A percentile compares a stretch with the other conserved stretches of the same genome.
phyloP scores from a whole-genome alignment of 2,797 vertebrate genomes.

The Pteropus rufus region DNA sequence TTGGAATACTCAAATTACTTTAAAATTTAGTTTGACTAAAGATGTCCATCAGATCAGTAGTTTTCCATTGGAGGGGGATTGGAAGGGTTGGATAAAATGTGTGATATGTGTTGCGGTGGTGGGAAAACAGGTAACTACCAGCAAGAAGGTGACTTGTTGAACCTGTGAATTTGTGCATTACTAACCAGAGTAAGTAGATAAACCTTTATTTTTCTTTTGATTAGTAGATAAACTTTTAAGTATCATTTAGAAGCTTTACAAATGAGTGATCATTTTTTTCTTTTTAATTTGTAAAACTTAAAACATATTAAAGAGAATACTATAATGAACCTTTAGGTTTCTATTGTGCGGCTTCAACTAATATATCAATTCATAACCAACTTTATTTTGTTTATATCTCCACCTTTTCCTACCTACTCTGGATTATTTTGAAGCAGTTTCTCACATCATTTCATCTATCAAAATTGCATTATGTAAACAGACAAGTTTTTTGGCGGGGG shows the following conservation, averaged over 20 bases:
- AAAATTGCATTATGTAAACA: not conserved
- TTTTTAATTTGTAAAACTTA: not conserved
- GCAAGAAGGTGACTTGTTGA: not conserved
- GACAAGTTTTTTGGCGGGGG: not conserved
- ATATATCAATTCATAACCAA: not conserved
- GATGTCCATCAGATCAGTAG: not conserved
- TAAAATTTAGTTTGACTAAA: not conserved
- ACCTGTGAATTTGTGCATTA: not conserved
- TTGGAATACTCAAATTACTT: not conserved
- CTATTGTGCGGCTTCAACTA: not conserved
- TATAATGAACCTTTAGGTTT: not conserved
- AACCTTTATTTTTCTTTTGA: not conserved
- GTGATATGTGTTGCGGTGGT: not conserved
- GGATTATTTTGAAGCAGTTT: slow-evolving; percentile 11
- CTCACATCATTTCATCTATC: not conserved
- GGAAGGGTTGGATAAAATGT: not conserved
- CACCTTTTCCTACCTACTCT: not conserved
- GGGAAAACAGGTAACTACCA: not conserved
- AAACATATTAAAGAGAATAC: not conserved
- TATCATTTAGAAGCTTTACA: not conserved
- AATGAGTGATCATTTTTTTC: not conserved
- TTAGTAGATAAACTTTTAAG: not conserved
- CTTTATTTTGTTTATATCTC: not conserved
- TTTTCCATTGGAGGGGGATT: not conserved
- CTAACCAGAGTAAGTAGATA: not conserved